phyloP scores from a whole-genome alignment of 2,113 vertebrate genomes.

The Vidua macroura region DNA sequence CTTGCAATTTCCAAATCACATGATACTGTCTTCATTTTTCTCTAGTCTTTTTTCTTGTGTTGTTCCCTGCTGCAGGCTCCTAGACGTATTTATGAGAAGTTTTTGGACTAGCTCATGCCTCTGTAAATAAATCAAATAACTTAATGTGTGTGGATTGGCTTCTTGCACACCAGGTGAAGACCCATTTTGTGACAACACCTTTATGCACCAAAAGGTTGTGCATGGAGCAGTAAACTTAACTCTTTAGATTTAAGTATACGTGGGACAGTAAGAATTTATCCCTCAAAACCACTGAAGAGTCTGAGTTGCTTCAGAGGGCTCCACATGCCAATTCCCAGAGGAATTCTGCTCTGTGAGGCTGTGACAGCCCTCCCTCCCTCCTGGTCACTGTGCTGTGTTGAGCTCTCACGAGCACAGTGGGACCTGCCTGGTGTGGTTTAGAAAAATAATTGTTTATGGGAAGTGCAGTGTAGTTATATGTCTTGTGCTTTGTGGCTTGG shows the following conservation, averaged over 20 bases:
- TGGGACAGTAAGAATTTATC: not conserved
- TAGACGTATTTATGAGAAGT: not conserved
- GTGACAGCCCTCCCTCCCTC: not conserved
- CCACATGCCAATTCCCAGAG: not conserved
- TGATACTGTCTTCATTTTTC: not conserved
- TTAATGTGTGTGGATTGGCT: not conserved
- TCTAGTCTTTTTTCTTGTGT: not conserved
- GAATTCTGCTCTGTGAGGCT: not conserved
- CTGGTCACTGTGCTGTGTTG: fast-evolving
- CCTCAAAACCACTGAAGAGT: not conserved
- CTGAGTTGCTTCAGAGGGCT: not conserved
- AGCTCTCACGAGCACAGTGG: not conserved
- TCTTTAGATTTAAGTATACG: not conserved
- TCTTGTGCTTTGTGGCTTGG: not conserved
- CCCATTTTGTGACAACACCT: not conserved
- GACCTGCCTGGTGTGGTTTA: not conserved
- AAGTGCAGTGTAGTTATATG: not conserved
- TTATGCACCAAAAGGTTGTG: not conserved
- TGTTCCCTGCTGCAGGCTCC: not conserved
- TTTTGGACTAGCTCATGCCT: not conserved
- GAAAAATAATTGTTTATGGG: not conserved
- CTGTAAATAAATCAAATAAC: not conserved
- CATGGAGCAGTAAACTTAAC: not conserved
- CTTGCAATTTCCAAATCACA: not conserved
- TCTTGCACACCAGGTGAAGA: not conserved